Evolutionary conservation across 1,140 invertebrate genomes (phyloP).

Genomic region (Heliconius hermathena): DNA sequence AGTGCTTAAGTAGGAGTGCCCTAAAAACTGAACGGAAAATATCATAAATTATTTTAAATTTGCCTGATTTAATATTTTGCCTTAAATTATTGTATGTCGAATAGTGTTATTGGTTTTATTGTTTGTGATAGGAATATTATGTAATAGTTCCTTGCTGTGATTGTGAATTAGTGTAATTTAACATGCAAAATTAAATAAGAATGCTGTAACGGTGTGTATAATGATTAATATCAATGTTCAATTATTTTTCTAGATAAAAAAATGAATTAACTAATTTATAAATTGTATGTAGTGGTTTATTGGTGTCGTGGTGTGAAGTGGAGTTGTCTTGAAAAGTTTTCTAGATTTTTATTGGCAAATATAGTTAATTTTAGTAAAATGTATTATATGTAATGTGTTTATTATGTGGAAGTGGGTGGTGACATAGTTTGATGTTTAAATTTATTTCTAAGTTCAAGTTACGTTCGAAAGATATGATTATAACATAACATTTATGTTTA

Average conservation of each 20-base stretch:
- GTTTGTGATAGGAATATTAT: constrained; percentile 3
- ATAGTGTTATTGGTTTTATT: background rate
- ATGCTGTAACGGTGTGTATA: background rate
- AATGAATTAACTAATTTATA: background rate
- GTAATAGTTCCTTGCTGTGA: background rate
- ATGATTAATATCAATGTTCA: background rate
- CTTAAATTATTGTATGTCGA: background rate
- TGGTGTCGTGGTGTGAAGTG: constrained; percentile 15
- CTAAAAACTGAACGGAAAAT: background rate
- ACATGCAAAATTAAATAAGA: background rate
- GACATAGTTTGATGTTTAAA: background rate
- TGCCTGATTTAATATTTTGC: constrained; percentile 3
- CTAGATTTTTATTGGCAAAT: background rate
- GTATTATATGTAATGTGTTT: background rate
- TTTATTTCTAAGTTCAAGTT: background rate
- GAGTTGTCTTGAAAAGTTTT: constrained; percentile 1
- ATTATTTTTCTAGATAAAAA: background rate
- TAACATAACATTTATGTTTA: background rate
- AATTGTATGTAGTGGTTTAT: constrained; percentile 9
- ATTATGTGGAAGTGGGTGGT: constrained; percentile 1
- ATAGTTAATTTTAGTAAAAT: background rate
- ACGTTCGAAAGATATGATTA: background rate
- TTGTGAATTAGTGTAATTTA: constrained; percentile 6
- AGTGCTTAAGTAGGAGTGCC: constrained; percentile 18
- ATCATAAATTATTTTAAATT: background rate